Evolutionary conservation across 2,888 invertebrate species (phyloP).

Genomic region (Drosophila picticornis): DNA sequence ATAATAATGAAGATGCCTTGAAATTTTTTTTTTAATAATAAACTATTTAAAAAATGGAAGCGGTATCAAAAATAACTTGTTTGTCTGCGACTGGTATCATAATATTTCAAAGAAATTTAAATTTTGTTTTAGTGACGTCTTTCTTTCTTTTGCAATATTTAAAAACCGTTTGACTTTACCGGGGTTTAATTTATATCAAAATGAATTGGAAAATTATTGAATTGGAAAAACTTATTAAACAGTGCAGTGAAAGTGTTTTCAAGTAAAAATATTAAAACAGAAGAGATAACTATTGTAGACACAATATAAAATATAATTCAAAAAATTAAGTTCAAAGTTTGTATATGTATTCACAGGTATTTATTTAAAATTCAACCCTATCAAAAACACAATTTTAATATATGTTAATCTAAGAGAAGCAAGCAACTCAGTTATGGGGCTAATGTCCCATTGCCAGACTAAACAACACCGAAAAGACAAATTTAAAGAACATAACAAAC

Average conservation of each 20-base stretch:
- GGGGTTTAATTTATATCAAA: background rate
- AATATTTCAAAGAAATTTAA: background rate
- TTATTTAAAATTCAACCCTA: background rate
- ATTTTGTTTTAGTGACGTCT: background rate
- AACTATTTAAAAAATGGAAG: background rate
- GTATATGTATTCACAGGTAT: background rate
- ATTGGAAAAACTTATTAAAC: background rate
- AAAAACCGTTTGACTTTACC: background rate
- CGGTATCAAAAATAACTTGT: background rate
- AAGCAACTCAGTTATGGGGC: background rate
- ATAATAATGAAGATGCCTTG: background rate
- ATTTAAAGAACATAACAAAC: constrained; percentile 60
- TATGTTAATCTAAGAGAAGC: background rate
- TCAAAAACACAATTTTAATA: background rate
- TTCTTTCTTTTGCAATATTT: background rate
- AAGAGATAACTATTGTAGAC: background rate
- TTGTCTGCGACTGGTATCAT: background rate
- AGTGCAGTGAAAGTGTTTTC: background rate
- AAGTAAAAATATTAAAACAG: background rate
- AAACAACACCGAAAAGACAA: constrained; percentile 43
- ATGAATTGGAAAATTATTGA: background rate
- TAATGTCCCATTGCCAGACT: background rate
- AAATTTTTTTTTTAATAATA: background rate
- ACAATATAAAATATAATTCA: background rate
- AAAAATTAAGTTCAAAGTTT: background rate